Evolutionary conservation across 92 coral and sea anemone species (phyloP), one percentile per base, ranked within the genome.

Genomic region (Epizoanthus fatuus): DNA sequence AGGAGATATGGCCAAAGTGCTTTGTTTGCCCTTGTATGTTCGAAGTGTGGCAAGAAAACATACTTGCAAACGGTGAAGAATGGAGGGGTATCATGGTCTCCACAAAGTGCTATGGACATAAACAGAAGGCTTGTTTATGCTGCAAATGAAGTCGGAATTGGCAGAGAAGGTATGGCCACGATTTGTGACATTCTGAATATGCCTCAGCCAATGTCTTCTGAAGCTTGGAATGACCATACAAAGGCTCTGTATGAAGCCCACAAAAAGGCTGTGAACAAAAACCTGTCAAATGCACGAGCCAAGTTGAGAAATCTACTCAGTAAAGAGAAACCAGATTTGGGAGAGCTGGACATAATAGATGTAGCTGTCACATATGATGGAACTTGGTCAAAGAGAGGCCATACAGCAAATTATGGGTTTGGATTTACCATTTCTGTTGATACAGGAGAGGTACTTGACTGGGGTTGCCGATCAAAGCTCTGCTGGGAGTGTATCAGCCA

Each of bases 1-100:
- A 79, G 69, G 38, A 59, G 86, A 5, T 87, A 87, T 63, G 86
- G 91, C 14, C 86, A 87, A 69, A 87, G 86, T 87, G 70, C 74
- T 16, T 51, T 63, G 62, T 87, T 87, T 80, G 72, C 70, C 7
- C 20, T 87, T 44, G 67, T 54, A 75, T 63, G 88, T 45, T 84
- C 88, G 12, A 84, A 84, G 49, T 84, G 88, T 60, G 72, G 68
- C 57, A 85, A 29, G 52, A 79, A 80, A 25, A 69, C 85, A 5
- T 68, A 32, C 59, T 29, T 79, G 52, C 91, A 79, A 40, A 87
- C 91, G 35, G 81, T 80, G 38, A 87, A 80, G 68, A 40, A 40
- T 40, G 64, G 52, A 22, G 7, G 86, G 75, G 55, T 58, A 38
- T 4, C 42, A 68, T 10, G 73, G 91, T 71, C 67, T 60, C n/a